Percentiles rank a stretch among this genome's conserved stretches.
These are phyloP conservation scores for Sipha maydis DNA, from an alignment of 2,888 invertebrate species.

Conservation along the genomic window DNA sequence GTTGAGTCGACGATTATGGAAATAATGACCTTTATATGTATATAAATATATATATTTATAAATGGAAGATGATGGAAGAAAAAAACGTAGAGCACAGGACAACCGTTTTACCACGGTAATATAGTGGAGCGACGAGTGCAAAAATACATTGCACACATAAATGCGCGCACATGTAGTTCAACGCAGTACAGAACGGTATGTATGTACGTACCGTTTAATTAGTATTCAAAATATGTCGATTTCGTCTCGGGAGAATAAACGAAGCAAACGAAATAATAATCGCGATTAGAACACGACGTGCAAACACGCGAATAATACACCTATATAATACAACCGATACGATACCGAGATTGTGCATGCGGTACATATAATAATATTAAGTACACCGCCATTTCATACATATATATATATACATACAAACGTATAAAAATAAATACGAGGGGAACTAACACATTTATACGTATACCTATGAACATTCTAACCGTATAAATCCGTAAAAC, in stretches of 20 bases:
- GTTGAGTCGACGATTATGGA: constrained; percentile 27
- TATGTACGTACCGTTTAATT: not conserved
- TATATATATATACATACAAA: too few species aligned
- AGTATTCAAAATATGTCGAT: not conserved
- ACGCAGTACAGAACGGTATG: too few species aligned
- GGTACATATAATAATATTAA: too few species aligned
- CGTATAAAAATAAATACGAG: too few species aligned
- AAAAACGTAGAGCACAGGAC: not conserved
- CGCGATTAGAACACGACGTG: not conserved
- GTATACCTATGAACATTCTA: too few species aligned
- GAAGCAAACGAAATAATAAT: not conserved
- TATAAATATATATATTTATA: not conserved
- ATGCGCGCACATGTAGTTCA: too few species aligned
- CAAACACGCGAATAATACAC: too few species aligned
- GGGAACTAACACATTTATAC: not conserved
- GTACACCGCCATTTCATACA: too few species aligned
- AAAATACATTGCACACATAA: not conserved
- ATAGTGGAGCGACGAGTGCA: not conserved
- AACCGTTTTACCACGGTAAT: not conserved
- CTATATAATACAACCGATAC: too few species aligned
- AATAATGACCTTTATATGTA: constrained; percentile 43
- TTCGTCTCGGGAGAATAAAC: not conserved
- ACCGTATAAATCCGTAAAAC: not conserved
- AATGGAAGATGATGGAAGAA: not conserved
- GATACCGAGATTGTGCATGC: too few species aligned